These are phyloP conservation scores for Chalcis sispes DNA, from an alignment of 2,888 invertebrate genomes.

Conservation along the genomic window DNA sequence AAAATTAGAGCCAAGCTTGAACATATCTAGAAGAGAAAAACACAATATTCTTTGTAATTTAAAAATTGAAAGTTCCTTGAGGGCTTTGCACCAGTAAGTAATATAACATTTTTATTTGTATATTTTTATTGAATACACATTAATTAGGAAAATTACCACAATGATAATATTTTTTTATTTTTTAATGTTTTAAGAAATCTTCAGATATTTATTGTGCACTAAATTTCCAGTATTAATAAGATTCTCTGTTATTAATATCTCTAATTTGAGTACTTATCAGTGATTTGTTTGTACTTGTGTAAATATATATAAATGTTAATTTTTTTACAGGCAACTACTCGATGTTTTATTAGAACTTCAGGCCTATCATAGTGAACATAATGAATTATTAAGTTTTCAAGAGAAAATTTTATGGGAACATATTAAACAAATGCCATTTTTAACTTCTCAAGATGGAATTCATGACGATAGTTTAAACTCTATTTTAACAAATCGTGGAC, in stretches of 20 bases:
- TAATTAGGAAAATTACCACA: background rate
- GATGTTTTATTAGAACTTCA: conserved; percentile 80
- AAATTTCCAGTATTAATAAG: no score
- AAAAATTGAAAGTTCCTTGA: conserved; percentile 80
- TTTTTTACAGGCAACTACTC: conserved; percentile 78
- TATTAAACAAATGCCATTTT: conserved; percentile 72
- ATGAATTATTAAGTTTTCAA: conserved; percentile 80
- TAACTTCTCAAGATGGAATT: conserved; percentile 73
- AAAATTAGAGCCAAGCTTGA: conserved; percentile 81
- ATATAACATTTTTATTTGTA: no score
- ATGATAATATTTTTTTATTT: no score
- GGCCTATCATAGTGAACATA: conserved; percentile 81
- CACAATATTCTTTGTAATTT: conserved; percentile 84
- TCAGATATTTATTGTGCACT: no score
- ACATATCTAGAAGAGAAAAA: conserved; percentile 80
- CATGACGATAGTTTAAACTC: conserved; percentile 67
- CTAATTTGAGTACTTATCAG: no score
- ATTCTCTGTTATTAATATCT: no score
- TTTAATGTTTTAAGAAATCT: no score
- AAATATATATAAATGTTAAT: conserved; percentile 20
- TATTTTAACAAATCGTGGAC: conserved; percentile 69
- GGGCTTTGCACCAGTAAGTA: conserved; percentile 82
- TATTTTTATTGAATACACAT: background rate
- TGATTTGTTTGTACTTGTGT: background rate
- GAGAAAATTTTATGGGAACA: conserved; percentile 79